Evolutionary conservation across 2,888 invertebrate species (phyloP).

Genomic region (Artemia sp.): DNA sequence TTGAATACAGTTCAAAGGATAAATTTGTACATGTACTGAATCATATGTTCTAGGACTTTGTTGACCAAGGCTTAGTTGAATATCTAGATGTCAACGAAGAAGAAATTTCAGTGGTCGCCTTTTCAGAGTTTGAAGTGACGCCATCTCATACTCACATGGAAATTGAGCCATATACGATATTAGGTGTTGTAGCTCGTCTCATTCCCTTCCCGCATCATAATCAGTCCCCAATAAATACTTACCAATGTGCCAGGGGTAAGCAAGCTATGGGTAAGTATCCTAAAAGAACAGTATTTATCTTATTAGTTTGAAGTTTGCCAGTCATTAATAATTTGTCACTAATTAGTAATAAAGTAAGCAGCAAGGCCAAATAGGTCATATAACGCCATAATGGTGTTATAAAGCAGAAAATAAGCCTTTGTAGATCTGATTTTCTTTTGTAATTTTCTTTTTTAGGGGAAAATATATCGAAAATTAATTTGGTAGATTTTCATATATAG

Average conservation of each 20-base stretch:
- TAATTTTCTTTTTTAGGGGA: no score
- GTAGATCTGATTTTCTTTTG: no score
- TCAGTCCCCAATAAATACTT: conserved; percentile 93
- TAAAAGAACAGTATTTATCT: neutral
- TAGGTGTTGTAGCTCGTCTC: conserved; percentile 94
- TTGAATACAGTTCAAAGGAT: no score
- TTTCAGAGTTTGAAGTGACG: conserved; percentile 63
- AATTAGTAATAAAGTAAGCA: no score
- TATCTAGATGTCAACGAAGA: conserved; percentile 98
- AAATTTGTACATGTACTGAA: conserved; percentile 23
- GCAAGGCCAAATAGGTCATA: no score
- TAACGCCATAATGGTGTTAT: no score
- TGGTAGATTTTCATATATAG: no score
- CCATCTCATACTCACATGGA: conserved; percentile 79
- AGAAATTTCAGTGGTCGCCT: conserved; percentile 83
- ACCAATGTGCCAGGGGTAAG: conserved; percentile 99
- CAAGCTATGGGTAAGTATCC: conserved; percentile 79
- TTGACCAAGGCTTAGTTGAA: conserved; percentile 81
- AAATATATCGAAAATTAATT: no score
- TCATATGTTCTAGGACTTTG: conserved; percentile 56
- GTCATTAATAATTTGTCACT: no score
- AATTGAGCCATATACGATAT: conserved; percentile 86
- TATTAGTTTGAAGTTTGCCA: neutral
- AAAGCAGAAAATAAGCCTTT: no score
- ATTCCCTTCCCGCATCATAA: conserved; percentile 99